phyloP scores from a whole-genome alignment of 2,797 vertebrate genomes.

The Phrynocephalus vlangalii region DNA sequence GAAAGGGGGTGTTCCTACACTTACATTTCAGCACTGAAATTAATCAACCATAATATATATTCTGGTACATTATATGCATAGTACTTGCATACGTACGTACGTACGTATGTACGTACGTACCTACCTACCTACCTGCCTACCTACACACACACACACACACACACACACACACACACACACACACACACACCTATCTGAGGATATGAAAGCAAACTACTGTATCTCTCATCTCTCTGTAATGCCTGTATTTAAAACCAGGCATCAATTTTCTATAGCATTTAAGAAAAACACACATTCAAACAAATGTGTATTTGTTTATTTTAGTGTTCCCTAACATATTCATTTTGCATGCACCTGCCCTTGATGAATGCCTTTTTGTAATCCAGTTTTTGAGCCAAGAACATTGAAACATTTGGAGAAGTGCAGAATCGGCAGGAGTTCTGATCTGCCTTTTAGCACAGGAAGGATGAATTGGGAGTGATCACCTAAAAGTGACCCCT shows the following conservation, averaged over 20 bases:
- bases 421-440: background rate
- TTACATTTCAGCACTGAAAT: background rate
- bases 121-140: no score
- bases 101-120: no score
- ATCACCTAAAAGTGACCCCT: background rate
- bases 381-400: background rate
- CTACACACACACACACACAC: no score
- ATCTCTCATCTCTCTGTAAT: no score
- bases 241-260: background rate
- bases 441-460: background rate
- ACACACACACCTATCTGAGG: background rate
- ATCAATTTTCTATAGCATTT: background rate
- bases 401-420: background rate
- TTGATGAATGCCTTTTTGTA: background rate
- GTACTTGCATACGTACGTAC: no score
- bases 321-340: background rate
- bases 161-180: no score
- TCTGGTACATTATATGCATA: no score
- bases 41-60: no score
- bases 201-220: background rate
- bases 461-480: background rate
- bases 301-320: background rate
- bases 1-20: background rate
- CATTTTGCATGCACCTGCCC: background rate
- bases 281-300: background rate